A percentile compares a stretch with the other conserved stretches of the same genome.
Conservation (phyloP, 2,797 vertebrate species). For the Cheirogaleus major region DNA sequence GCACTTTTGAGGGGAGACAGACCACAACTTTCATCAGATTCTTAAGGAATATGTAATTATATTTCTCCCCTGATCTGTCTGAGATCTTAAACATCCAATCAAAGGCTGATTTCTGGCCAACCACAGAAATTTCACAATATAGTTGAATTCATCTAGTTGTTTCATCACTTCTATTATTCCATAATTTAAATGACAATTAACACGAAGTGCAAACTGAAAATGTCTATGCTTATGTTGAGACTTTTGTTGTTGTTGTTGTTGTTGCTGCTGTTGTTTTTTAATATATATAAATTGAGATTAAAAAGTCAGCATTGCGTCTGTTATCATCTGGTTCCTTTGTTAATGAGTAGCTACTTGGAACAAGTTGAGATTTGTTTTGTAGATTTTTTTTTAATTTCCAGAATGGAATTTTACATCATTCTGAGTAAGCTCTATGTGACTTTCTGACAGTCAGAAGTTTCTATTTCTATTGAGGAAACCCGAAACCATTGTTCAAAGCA, state of each 20-base stretch:
- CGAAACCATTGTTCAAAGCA: not conserved
- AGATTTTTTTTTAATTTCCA: not conserved
- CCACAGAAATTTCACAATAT: not conserved
- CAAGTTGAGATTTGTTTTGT: not conserved
- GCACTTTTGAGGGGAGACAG: not conserved
- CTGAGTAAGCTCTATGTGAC: not conserved
- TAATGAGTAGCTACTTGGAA: not conserved
- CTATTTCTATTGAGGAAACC: not conserved
- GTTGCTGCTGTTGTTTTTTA: not conserved
- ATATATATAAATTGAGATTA: not conserved
- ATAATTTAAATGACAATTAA: slow-evolving; percentile 15
- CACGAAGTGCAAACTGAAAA: not conserved
- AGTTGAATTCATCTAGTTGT: not conserved
- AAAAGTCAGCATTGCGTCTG: not conserved
- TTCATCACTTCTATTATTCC: not conserved
- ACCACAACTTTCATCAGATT: not conserved
- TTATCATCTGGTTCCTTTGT: not conserved
- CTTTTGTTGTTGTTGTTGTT: not conserved
- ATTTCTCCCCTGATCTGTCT: not conserved
- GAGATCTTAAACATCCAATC: not conserved
- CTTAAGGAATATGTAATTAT: not conserved
- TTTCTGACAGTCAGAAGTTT: not conserved
- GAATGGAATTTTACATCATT: not conserved
- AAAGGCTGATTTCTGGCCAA: not conserved
- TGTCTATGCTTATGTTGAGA: too few relatives aligned